These are phyloP conservation scores for Lycaon pictus DNA, from an alignment of 2,113 vertebrate genomes.

Conservation along the genomic window DNA sequence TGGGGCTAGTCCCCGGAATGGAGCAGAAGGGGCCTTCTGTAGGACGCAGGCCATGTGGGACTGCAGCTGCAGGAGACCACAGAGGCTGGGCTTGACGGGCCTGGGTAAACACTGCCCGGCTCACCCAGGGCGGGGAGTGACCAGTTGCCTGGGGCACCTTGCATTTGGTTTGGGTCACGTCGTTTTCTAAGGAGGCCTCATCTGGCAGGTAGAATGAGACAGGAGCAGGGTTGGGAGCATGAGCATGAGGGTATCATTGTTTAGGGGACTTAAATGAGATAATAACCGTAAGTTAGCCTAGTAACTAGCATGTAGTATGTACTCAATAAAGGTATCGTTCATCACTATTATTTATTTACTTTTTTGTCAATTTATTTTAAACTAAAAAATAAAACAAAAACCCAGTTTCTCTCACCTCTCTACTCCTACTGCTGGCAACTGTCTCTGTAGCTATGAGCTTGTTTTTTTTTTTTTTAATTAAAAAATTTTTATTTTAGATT, in stretches of 20 bases:
- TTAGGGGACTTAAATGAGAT: constrained; percentile 2
- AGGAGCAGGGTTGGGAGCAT: background rate
- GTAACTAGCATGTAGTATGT: background rate
- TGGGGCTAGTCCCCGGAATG: background rate
- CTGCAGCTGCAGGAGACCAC: background rate
- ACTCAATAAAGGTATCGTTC: background rate
- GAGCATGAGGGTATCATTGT: background rate
- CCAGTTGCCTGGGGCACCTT: background rate
- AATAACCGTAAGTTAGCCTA: background rate
- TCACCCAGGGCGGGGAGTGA: background rate
- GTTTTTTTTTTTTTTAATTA: background rate
- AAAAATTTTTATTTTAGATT: background rate
- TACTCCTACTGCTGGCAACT: background rate
- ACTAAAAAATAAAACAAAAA: background rate
- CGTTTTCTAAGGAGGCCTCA: background rate
- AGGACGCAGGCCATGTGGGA: background rate
- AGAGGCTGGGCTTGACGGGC: background rate
- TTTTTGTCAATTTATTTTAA: background rate
- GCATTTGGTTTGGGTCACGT: background rate
- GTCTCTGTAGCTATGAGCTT: background rate
- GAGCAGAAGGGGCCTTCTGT: background rate
- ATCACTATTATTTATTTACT: background rate
- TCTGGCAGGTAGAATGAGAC: background rate
- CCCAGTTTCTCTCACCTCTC: background rate
- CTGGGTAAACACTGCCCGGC: background rate